A percentile compares a stretch with the other conserved stretches of the same genome.
Evolutionary conservation across 2,797 vertebrate genomes (phyloP).

Genomic region (Selene dorsalis): DNA sequence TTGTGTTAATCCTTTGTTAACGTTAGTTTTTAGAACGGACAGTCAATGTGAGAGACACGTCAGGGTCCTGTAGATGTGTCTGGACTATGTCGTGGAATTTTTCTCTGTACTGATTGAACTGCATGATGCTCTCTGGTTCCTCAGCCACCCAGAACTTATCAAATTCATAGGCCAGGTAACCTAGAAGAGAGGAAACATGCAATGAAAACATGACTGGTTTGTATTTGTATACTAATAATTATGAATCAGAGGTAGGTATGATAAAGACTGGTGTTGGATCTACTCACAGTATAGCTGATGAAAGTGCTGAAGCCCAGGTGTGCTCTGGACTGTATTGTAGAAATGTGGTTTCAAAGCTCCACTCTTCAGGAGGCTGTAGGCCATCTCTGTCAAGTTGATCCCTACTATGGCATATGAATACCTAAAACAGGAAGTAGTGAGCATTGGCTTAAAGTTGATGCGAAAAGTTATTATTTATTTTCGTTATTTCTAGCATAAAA

Average conservation of each 20-base stretch:
- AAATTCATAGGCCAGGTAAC: conserved; percentile 96
- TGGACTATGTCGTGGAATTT: conserved; percentile 94
- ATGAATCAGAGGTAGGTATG: background rate
- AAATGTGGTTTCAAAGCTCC: conserved; percentile 92
- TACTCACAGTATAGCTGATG: conserved; percentile 97
- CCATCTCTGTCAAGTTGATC: conserved; percentile 99
- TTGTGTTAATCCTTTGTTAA: background rate
- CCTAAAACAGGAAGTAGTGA: conserved; percentile 75
- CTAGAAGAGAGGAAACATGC: conserved; percentile 72
- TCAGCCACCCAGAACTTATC: conserved; percentile 98
- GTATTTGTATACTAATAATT: background rate
- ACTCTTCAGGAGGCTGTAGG: conserved; percentile 93
- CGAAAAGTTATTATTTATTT: no score
- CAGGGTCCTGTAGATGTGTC: conserved; percentile 85
- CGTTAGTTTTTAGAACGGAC: conserved; percentile 61
- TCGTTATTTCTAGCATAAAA: no score
- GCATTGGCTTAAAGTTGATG: background rate
- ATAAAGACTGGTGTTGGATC: background rate
- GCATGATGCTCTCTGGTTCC: conserved; percentile 98
- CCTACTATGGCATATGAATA: conserved; percentile 99
- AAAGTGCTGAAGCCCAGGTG: conserved; percentile 90
- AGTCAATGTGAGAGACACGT: conserved; percentile 82
- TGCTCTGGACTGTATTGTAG: conserved; percentile 89
- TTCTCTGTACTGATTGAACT: conserved; percentile 97
- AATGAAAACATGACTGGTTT: background rate